These are phyloP conservation scores for Orestias chungarensis DNA, from an alignment of 2,797 vertebrate genomes.

Conservation along the genomic window DNA sequence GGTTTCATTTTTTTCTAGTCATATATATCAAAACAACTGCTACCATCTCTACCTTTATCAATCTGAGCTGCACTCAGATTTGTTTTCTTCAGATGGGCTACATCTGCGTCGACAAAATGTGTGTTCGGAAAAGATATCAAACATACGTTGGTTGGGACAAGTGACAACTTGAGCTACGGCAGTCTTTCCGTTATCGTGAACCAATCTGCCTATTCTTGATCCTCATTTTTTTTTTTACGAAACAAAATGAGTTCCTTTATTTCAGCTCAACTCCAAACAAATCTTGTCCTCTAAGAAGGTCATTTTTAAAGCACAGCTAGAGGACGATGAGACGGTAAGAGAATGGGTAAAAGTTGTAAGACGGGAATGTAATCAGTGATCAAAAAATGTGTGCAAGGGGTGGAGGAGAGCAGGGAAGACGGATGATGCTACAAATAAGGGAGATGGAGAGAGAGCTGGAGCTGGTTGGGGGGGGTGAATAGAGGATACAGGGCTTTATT, in stretches of 20 bases:
- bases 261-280: slow-evolving; percentile 27
- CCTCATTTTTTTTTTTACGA: neutral
- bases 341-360: slow-evolving; percentile 3
- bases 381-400: slow-evolving; percentile 39
- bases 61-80: neutral
- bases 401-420: slow-evolving; percentile 43
- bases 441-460: slow-evolving; percentile 51
- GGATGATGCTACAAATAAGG: slow-evolving; percentile 55
- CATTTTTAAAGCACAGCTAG: slow-evolving; percentile 1
- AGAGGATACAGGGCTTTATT: slow-evolving; percentile 80
- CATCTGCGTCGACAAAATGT: no score
- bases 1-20: no score
- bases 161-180: neutral
- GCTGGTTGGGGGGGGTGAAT: slow-evolving; percentile 34
- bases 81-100: neutral
- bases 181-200: neutral
- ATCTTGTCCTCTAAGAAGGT: neutral
- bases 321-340: slow-evolving; percentile 19
- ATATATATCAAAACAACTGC: neutral
- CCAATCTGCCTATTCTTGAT: neutral
- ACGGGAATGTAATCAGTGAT: slow-evolving; percentile 22
- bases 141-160: no score
- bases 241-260: neutral
- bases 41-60: neutral
- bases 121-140: no score